These are phyloP conservation scores for Perizoma flavofasciatum DNA, from an alignment of 2,888 invertebrate species.

Conservation along the genomic window DNA sequence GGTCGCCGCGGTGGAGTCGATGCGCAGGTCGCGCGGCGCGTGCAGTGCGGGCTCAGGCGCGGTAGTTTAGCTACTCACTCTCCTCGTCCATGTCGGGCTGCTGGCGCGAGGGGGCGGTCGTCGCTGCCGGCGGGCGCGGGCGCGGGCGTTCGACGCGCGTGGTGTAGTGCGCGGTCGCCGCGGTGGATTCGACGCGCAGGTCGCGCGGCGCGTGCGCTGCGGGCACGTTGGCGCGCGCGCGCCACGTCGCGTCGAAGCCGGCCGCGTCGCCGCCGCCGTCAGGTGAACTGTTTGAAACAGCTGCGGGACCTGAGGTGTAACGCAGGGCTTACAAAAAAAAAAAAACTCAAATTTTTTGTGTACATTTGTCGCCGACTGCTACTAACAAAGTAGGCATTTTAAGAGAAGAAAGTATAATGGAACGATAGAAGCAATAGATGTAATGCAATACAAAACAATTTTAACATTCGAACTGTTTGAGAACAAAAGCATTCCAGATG, in stretches of 20 bases:
- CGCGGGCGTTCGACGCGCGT: slow-evolving; percentile 56
- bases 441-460: no score
- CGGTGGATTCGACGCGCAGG: slow-evolving; percentile 67
- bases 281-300: neutral
- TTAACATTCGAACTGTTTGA: no score
- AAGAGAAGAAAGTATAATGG: no score
- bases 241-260: slow-evolving; percentile 65
- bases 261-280: slow-evolving; percentile 18
- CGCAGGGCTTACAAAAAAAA: no score
- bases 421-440: no score
- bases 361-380: no score
- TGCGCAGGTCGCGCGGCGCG: slow-evolving; percentile 60
- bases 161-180: slow-evolving; percentile 59
- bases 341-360: no score
- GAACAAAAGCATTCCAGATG: no score
- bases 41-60: slow-evolving; percentile 35
- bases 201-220: slow-evolving; percentile 45
- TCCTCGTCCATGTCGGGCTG: slow-evolving; percentile 22
- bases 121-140: neutral
- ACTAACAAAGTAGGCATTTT: no score
- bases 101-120: no score
- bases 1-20: slow-evolving; percentile 58
- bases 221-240: slow-evolving; percentile 42
- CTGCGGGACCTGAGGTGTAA: neutral
- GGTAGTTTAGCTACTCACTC: slow-evolving; percentile 34